A percentile compares a stretch with the other conserved stretches of the same genome.
Conservation (phyloP, 2,113 vertebrate genomes). For the Riparia riparia region DNA sequence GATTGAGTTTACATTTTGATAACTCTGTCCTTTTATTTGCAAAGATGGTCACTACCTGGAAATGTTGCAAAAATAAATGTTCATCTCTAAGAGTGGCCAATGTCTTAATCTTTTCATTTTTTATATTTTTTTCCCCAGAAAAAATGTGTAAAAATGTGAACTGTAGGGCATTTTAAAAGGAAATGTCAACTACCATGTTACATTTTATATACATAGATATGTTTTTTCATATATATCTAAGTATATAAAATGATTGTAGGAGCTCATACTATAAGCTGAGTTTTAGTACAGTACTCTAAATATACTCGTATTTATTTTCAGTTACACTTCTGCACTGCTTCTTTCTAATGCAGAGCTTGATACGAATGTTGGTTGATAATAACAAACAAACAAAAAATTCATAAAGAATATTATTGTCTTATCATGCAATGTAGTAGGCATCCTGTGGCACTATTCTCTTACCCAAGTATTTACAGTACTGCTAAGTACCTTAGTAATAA, state of each 20-base stretch:
- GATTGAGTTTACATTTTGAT: constrained; percentile 68
- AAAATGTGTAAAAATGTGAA: constrained; percentile 20
- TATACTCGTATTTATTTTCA: constrained; percentile 55
- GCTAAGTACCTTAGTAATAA: constrained; percentile 82
- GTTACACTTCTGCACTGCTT: constrained; percentile 48
- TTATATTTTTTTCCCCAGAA: background rate
- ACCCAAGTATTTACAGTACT: constrained; percentile 86
- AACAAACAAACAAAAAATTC: constrained; percentile 64
- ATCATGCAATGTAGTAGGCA: constrained; percentile 90
- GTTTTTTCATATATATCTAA: constrained; percentile 39
- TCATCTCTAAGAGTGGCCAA: constrained; percentile 45
- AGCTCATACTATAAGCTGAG: constrained; percentile 48
- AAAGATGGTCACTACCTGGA: constrained; percentile 65
- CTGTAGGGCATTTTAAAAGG: constrained; percentile 55
- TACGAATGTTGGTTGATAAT: constrained; percentile 59
- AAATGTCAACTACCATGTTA: constrained; percentile 25
- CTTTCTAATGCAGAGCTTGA: constrained; percentile 69
- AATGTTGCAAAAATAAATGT: constrained; percentile 69
- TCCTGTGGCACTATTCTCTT: constrained; percentile 85
- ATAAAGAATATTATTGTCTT: constrained; percentile 84
- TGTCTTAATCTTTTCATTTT: background rate
- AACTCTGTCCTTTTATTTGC: constrained; percentile 67
- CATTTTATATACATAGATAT: constrained; percentile 75
- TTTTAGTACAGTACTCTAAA: constrained; percentile 71
- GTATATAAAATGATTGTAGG: constrained; percentile 71